Conservation (phyloP, 2,797 vertebrate species). For the Emydoidea blandingii region DNA sequence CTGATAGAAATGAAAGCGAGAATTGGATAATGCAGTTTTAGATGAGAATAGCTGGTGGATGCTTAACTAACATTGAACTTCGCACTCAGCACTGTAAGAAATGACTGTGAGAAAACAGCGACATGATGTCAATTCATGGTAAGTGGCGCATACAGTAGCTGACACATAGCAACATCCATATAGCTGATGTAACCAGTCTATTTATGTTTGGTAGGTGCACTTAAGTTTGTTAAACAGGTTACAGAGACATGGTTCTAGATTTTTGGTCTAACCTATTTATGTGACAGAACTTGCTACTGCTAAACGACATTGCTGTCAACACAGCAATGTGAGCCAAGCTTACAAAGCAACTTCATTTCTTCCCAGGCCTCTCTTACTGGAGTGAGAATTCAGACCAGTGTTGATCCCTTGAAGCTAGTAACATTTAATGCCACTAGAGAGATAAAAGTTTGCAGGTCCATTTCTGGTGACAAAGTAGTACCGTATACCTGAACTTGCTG, state of each 20-base stretch:
- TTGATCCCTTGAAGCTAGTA: too few relatives aligned
- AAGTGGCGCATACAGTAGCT: background rate
- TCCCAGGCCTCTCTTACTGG: background rate
- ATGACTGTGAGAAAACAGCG: background rate
- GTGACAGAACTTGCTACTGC: accelerated
- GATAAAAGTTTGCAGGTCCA: background rate
- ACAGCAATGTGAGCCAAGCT: accelerated
- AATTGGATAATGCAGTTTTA: background rate
- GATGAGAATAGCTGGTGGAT: background rate
- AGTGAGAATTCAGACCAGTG: background rate
- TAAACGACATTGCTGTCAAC: too few relatives aligned
- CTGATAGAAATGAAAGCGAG: background rate
- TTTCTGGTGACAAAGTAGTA: background rate
- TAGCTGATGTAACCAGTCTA: accelerated
- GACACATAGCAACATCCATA: accelerated
- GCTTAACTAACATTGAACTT: too few relatives aligned
- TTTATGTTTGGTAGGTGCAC: accelerated
- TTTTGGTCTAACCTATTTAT: accelerated
- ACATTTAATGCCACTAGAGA: accelerated
- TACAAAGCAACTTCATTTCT: background rate
- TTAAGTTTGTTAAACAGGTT: accelerated
- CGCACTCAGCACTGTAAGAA: background rate
- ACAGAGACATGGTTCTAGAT: accelerated
- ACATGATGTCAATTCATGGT: background rate
- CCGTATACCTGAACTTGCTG: background rate